Evolutionary conservation across 2,888 invertebrate species (phyloP).

Genomic region (Philopedon plagiatum): DNA sequence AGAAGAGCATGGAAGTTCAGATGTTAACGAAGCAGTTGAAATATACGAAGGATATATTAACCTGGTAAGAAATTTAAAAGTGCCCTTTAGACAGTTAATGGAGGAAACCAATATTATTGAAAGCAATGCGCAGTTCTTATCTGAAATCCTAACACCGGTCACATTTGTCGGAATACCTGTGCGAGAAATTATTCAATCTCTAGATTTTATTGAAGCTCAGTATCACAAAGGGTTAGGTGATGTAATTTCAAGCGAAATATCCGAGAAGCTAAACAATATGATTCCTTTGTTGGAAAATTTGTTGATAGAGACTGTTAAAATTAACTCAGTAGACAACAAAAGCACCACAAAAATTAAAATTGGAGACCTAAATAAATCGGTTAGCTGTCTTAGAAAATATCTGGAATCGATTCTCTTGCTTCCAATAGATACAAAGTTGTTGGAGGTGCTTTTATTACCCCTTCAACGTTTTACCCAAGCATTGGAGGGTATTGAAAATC

Average conservation of each 20-base stretch:
- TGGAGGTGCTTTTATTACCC: conserved; percentile 50
- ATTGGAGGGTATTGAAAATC: conserved; percentile 45
- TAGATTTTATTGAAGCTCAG: conserved; percentile 62
- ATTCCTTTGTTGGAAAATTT: conserved; percentile 55
- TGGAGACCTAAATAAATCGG: conserved; percentile 35
- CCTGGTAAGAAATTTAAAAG: conserved; percentile 42
- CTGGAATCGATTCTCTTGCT: conserved; percentile 47
- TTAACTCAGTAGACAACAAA: conserved; percentile 55
- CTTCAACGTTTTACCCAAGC: conserved; percentile 48
- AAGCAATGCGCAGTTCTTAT: conserved; percentile 44
- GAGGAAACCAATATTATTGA: conserved; percentile 54
- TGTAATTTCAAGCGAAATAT: conserved; percentile 49
- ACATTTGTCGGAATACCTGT: conserved; percentile 64
- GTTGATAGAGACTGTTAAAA: conserved; percentile 57
- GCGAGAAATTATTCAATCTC: conserved; percentile 63
- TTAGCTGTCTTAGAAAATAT: conserved; percentile 41
- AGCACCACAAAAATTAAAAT: conserved; percentile 23
- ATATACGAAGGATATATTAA: conserved; percentile 37
- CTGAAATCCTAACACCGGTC: conserved; percentile 59
- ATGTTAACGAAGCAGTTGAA: conserved; percentile 22
- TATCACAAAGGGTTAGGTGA: conserved; percentile 48
- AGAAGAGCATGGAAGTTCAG: too few species aligned
- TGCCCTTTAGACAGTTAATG: conserved; percentile 53
- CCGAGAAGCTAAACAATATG: conserved; percentile 47
- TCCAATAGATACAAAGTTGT: conserved; percentile 43